These are phyloP conservation scores for Cotesia chilonis DNA, from an alignment of 1,140 invertebrate genomes.

Conservation along the genomic window DNA sequence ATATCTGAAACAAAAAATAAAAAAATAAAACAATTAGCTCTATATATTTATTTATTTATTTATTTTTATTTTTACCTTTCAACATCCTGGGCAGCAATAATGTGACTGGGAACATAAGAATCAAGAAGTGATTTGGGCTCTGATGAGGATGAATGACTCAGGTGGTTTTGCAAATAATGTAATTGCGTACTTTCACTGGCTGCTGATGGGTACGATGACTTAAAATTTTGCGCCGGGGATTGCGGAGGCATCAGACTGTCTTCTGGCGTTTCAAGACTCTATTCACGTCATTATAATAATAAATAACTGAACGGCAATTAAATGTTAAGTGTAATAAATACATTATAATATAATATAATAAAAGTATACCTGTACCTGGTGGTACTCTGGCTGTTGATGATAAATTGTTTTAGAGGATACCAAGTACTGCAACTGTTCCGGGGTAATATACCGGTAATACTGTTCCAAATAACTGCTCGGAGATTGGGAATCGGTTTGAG, in stretches of 20 bases:
- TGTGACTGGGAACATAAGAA: constrained; percentile 58
- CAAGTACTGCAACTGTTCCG: constrained; percentile 43
- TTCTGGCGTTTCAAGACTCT: constrained; percentile 45
- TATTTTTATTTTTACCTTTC: constrained; percentile 49
- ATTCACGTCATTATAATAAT: constrained; percentile 27
- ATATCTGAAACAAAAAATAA: constrained; percentile 50
- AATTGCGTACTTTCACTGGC: constrained; percentile 44
- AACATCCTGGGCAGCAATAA: constrained; percentile 58
- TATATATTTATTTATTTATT: neutral
- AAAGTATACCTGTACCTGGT: no score
- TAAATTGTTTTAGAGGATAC: constrained; percentile 47
- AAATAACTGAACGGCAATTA: no score
- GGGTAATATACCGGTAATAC: constrained; percentile 5
- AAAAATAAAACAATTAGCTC: constrained; percentile 31
- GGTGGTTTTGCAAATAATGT: constrained; percentile 40
- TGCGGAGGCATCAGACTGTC: constrained; percentile 48
- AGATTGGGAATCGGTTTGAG: constrained; percentile 43
- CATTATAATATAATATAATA: no score
- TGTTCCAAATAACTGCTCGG: constrained; percentile 10
- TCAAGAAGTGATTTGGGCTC: constrained; percentile 59
- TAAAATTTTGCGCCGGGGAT: constrained; percentile 51
- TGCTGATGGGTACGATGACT: constrained; percentile 41
- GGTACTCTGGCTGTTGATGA: neutral
- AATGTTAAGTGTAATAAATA: constrained; percentile 15
- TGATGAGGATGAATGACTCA: constrained; percentile 40